These are phyloP conservation scores for Dendrocincla fuliginosa DNA, from an alignment of 2,797 vertebrate species.

Conservation along the genomic window DNA sequence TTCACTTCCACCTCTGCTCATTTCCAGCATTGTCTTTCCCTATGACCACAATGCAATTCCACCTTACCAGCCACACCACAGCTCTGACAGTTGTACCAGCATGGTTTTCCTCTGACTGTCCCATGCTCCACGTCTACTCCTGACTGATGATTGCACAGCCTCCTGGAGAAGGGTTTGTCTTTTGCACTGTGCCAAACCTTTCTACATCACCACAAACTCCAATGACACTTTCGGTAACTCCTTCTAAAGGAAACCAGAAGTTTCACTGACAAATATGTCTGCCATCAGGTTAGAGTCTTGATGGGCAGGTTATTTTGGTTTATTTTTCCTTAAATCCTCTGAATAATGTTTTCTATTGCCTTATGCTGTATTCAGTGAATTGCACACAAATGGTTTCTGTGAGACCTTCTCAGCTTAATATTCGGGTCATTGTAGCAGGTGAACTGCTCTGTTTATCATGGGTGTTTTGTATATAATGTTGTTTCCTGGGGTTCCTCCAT, in stretches of 20 bases:
- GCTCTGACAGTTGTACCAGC: background rate
- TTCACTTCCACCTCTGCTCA: background rate
- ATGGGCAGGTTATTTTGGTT: background rate
- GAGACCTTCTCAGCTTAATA: conserved; percentile 39
- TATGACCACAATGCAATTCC: background rate
- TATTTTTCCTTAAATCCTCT: background rate
- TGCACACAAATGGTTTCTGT: conserved; percentile 48
- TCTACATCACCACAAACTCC: background rate
- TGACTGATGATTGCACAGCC: background rate
- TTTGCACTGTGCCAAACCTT: background rate
- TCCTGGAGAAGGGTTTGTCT: background rate
- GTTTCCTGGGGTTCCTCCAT: background rate
- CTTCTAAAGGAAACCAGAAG: background rate
- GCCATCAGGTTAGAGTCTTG: background rate
- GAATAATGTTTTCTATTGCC: background rate
- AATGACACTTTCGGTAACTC: background rate
- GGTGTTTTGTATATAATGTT: background rate
- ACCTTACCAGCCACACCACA: background rate
- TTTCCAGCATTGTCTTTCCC: background rate
- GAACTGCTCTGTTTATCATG: conserved; percentile 16
- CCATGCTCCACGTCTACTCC: background rate
- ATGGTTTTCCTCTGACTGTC: background rate
- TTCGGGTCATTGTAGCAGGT: background rate
- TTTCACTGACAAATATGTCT: background rate
- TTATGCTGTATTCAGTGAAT: conserved; percentile 8